These are phyloP conservation scores for Maccullochella peelii DNA, from an alignment of 2,113 vertebrate genomes.

Conservation along the genomic window DNA sequence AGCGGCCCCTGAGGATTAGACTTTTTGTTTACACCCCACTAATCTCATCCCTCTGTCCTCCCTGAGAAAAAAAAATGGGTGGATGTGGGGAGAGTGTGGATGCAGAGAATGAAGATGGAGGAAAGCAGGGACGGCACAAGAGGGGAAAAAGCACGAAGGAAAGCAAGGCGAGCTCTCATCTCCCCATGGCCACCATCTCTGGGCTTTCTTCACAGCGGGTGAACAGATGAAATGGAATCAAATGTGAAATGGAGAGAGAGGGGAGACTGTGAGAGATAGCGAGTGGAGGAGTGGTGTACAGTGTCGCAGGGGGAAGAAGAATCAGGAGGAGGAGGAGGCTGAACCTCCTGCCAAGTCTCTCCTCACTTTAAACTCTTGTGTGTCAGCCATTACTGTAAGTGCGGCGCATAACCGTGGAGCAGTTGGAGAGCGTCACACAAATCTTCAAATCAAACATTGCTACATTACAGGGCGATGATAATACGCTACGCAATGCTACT, in stretches of 20 bases:
- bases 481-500: neutral
- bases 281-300: conserved; percentile 43
- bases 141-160: conserved; percentile 33
- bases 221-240: conserved; percentile 79
- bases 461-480: conserved; percentile 45
- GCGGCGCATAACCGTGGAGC: conserved; percentile 51
- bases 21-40: conserved; percentile 77
- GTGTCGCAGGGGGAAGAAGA: conserved; percentile 13
- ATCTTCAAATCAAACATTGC: conserved; percentile 73
- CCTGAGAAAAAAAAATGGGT: conserved; percentile 47
- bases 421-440: conserved; percentile 49
- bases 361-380: conserved; percentile 67
- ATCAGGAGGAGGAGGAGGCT: conserved; percentile 25
- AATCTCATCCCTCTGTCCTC: conserved; percentile 72
- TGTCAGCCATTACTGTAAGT: conserved; percentile 75
- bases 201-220: conserved; percentile 77
- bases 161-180: conserved; percentile 69
- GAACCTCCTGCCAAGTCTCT: conserved; percentile 75
- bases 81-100: conserved; percentile 43
- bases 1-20: conserved; percentile 71
- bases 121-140: neutral
- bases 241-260: conserved; percentile 65
- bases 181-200: conserved; percentile 68
- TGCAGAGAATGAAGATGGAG: conserved; percentile 40
- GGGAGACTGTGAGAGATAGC: conserved; percentile 39